Base-by-base conservation (phyloP, 2,888 invertebrate species). In the Yponomeuta malinellus region DNA sequence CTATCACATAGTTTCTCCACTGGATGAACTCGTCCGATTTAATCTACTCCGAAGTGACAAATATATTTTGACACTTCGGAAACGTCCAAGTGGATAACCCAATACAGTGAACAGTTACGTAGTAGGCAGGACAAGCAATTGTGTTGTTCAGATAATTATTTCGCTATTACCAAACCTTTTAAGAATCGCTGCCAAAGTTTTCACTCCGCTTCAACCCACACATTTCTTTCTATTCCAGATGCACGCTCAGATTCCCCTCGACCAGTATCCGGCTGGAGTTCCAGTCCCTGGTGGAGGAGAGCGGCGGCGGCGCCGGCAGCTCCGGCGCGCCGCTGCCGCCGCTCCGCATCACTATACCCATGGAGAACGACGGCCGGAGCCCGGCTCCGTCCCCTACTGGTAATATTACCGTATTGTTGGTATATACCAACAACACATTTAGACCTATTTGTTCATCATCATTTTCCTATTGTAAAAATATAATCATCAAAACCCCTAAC, bases 251-350 rank as follows among this genome's bases (percentile, higher is more conserved):
- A 79, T 99, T 99, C 93, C 99, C 99, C 73, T 98, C 98, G 87
- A 99, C 99, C 84, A 98, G 97, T 88, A 98, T 99, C 85, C 96
- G 97, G 77, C 95, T 99, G 82, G 95, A 96, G 86, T 99, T 99
- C 92, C 97, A 98, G 91, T 98, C 98, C 72, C 93, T 98, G 84
- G 95, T 98, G 76, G 96, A 97, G 84, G 96, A 97, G 81, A 93
- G 95, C 74, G 95, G 94, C 68, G 93, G 93, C 74, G 87, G 93
- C 79, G 79, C 90, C 84, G 79, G 85, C 82, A 80, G 88, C 74
- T 75, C 90, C 77, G 80, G 92, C 79, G 83, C 89, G 0, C 94
- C 95, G 29, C 89, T 96, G 79, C 95, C 96, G 52, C 97, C 97
- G 6, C 92, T 97, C 70, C 94, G 96, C 75, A 97, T 98, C 86